A percentile compares a stretch with the other conserved stretches of the same genome.
Conservation (phyloP, 2,888 invertebrate genomes). For the Drosophila emarginata region DNA sequence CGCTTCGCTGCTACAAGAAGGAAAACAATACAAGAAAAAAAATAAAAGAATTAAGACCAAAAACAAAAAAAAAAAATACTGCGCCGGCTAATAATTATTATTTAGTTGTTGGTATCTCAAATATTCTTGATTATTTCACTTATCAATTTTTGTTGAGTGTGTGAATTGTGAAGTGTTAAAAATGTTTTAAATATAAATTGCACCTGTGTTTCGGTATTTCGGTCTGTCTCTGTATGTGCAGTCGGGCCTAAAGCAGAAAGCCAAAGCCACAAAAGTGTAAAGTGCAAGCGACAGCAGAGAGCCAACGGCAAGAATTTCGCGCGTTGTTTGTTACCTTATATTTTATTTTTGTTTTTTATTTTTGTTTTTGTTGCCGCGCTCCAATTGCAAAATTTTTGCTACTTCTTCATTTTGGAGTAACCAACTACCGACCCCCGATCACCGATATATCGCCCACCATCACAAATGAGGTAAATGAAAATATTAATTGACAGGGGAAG, state of each 20-base stretch:
- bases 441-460: constrained; percentile 57
- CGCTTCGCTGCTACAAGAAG: constrained; percentile 2
- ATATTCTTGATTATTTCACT: not conserved
- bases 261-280: constrained; percentile 76
- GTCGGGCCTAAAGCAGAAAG: constrained; percentile 56
- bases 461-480: constrained; percentile 70
- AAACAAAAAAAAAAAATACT: not conserved
- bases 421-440: constrained; percentile 3
- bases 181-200: constrained; percentile 26
- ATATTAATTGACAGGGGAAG: not conserved
- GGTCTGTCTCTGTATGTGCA: constrained; percentile 37
- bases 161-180: constrained; percentile 29
- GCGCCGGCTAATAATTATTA: not conserved
- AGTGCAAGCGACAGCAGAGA: constrained; percentile 58
- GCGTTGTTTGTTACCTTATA: constrained; percentile 15
- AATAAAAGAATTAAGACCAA: no score
- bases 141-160: constrained; percentile 23
- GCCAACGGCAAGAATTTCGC: constrained; percentile 49
- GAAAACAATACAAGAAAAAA: not conserved
- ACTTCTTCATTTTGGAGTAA: constrained; percentile 13
- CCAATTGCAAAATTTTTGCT: constrained; percentile 46
- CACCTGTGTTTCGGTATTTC: constrained; percentile 23
- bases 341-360: constrained; percentile 4
- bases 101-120: not conserved
- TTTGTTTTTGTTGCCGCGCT: constrained; percentile 48